Evolutionary conservation across 2,888 invertebrate genomes (phyloP), one percentile per base, ranked within the genome.

Genomic region (Cryptophagus acutangulus): DNA sequence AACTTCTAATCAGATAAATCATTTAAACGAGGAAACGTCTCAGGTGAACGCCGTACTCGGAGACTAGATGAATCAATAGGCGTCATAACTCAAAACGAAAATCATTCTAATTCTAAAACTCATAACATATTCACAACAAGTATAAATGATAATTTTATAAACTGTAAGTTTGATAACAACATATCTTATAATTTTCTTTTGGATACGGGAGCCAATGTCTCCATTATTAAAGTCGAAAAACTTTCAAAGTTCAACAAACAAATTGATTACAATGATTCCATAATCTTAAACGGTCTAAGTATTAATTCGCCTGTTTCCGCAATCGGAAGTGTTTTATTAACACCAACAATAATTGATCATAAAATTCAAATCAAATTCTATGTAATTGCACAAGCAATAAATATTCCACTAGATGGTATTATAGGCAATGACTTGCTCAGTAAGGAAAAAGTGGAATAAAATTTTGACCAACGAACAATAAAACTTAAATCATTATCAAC

Each of bases 361-460:
- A 20, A 20, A 9, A 20, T 34, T 6, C 16, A 34, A 2, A 17
- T 34, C n/a, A n/a, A n/a, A n/a, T n/a, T n/a, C n/a, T n/a, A n/a
- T 17, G 3, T 34, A 6, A 17, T 10, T 5, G 18, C 10, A 18
- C 20, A 18, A 2, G 12, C 15, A 15, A 12, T 12, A 5, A 41
- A 42, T 20, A 14, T 47, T 2, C 41, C 46, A 4, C 40, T 46
- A 18, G 49, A 48, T 30, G 46, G 49, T 14, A 12, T 52, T 2
- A 9, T 52, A 30, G 52, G 45, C n/a, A 33, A 42, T 8, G 50
- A 52, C 18, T 41, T 42, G 25, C 18, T 52, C 5, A 20, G 18
- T 18, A 24, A 16, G 8, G 2, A 36, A 15, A 36, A 34, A 10
- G 42, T 41, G 10, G 2, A 16, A 10, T 35, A 49, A 9, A 30